A percentile compares a stretch with the other conserved stretches of the same genome.
Evolutionary conservation across 2,113 vertebrate genomes (phyloP).

Genomic region (Anarrhichthys ocellatus): DNA sequence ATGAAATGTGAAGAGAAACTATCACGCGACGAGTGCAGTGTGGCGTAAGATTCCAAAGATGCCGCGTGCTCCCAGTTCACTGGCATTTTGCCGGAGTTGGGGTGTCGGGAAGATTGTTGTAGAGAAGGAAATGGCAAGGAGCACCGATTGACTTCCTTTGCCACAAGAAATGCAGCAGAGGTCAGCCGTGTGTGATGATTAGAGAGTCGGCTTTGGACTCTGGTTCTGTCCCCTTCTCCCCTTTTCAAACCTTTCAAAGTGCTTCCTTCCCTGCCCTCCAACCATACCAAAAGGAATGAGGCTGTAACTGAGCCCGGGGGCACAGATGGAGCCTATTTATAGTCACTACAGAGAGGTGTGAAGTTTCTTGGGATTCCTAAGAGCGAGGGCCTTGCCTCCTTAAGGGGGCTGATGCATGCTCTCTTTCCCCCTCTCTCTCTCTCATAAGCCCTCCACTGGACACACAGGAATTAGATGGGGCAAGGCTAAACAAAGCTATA

Average conservation of each 20-base stretch:
- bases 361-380: slow-evolving; percentile 86
- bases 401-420: slow-evolving; percentile 75
- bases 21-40: slow-evolving; percentile 45
- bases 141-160: slow-evolving; percentile 40
- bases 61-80: slow-evolving; percentile 24
- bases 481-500: slow-evolving; percentile 79
- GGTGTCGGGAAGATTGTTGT: not conserved
- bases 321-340: slow-evolving; percentile 87
- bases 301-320: slow-evolving; percentile 82
- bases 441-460: slow-evolving; percentile 60
- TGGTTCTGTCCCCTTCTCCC: slow-evolving; percentile 22
- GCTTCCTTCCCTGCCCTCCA: slow-evolving; percentile 69
- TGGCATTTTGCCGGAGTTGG: slow-evolving; percentile 31
- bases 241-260: slow-evolving; percentile 40
- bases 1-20: slow-evolving; percentile 65
- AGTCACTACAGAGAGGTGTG: slow-evolving; percentile 80
- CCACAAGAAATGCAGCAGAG: slow-evolving; percentile 31
- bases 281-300: slow-evolving; percentile 80
- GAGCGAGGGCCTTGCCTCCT: slow-evolving; percentile 78
- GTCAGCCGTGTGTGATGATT: slow-evolving; percentile 60
- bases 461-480: slow-evolving; percentile 70
- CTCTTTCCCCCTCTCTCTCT: slow-evolving; percentile 37
- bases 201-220: slow-evolving; percentile 52
- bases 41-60: slow-evolving; percentile 60
- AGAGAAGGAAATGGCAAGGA: slow-evolving; percentile 28